phyloP scores from a whole-genome alignment of 1,140 invertebrate genomes.

The Danaus melanippus region DNA sequence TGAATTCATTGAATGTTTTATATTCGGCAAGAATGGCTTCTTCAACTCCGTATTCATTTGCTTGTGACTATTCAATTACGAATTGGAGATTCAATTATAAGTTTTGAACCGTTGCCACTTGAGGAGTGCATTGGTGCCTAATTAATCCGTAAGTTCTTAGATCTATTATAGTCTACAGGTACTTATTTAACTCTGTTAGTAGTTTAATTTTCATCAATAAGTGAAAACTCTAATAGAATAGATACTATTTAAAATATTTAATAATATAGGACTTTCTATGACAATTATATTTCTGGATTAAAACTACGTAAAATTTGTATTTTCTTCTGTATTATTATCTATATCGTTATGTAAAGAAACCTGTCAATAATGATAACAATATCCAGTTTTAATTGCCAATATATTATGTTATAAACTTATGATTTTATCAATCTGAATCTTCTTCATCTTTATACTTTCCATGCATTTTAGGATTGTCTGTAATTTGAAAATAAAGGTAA shows the following conservation, averaged over 20 bases:
- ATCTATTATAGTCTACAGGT: no score
- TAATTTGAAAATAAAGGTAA: background rate
- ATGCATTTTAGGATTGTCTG: slow-evolving; percentile 22
- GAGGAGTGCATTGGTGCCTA: slow-evolving; percentile 34
- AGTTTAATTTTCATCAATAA: no score
- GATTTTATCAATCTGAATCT: slow-evolving; percentile 12
- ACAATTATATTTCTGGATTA: no score
- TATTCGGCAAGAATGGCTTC: slow-evolving; percentile 16
- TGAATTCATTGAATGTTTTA: no score
- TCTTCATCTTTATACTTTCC: slow-evolving; percentile 13
- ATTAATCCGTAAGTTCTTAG: slow-evolving; percentile 4
- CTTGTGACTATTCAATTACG: slow-evolving; percentile 53
- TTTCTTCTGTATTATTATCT: no score
- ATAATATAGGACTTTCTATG: no score
- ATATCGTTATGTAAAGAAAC: no score
- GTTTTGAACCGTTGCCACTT: slow-evolving; percentile 36
- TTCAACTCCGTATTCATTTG: slow-evolving; percentile 34
- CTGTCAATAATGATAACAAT: no score
- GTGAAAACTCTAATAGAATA: no score
- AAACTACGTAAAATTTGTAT: no score
- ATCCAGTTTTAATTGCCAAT: background rate
- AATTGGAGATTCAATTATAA: slow-evolving; percentile 55
- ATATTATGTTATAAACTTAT: background rate
- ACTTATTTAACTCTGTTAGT: no score
- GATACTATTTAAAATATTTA: no score